A percentile compares a stretch with the other conserved stretches of the same genome.
phyloP scores from a whole-genome alignment of 2,888 invertebrate species.

The Operophtera brumata region DNA sequence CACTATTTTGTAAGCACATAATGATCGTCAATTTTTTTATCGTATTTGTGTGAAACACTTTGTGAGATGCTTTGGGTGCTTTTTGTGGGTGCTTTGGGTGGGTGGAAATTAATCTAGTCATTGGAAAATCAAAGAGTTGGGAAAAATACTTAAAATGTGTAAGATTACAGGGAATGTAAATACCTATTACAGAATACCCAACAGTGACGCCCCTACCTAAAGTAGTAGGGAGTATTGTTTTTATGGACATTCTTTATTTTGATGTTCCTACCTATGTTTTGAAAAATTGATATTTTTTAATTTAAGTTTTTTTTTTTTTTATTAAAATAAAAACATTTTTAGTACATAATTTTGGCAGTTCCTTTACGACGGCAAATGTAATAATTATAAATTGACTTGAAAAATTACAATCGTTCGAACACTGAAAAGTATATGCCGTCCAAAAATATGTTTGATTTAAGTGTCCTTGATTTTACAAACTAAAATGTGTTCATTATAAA shows the following conservation, averaged over 20 bases:
- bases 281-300: too few species aligned
- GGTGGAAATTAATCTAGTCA: slow-evolving; percentile 19
- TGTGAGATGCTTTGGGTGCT: background rate
- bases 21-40: background rate
- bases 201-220: too few species aligned
- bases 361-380: slow-evolving; percentile 4
- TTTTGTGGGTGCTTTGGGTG: background rate
- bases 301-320: too few species aligned
- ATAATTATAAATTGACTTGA: background rate
- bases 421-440: slow-evolving; percentile 47
- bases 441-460: slow-evolving; percentile 49
- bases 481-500: slow-evolving; percentile 59
- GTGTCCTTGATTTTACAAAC: slow-evolving; percentile 55
- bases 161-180: slow-evolving; percentile 21
- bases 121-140: slow-evolving; percentile 1
- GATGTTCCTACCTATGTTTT: too few species aligned
- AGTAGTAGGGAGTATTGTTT: too few species aligned
- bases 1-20: slow-evolving; percentile 9
- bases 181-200: background rate
- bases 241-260: too few species aligned
- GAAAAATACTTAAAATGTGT: background rate
- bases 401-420: background rate
- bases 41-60: slow-evolving; percentile 7
- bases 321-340: too few species aligned
- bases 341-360: background rate